Evolutionary conservation across 2,113 vertebrate species (phyloP).

Genomic region (Noturus placidus): DNA sequence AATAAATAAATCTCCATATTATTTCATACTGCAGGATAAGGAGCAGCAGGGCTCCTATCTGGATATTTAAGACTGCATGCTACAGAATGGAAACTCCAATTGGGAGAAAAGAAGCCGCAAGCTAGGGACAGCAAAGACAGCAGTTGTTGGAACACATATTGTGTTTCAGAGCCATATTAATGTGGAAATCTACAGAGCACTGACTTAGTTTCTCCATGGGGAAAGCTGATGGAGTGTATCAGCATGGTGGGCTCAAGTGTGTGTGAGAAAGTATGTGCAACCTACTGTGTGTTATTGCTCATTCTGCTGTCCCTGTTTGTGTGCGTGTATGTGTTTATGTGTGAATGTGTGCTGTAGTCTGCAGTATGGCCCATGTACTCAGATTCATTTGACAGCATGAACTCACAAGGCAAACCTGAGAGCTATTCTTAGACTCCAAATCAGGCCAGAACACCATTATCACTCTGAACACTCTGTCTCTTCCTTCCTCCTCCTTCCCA

Average conservation of each 20-base stretch:
- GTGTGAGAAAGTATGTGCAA: slow-evolving; percentile 14
- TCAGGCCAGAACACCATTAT: slow-evolving; percentile 56
- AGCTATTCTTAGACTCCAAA: slow-evolving; percentile 64
- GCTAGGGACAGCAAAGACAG: not conserved
- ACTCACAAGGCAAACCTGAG: slow-evolving; percentile 41
- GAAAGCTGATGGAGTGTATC: not conserved
- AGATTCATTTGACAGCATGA: slow-evolving; percentile 40
- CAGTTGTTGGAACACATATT: not conserved
- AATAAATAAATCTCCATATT: not conserved
- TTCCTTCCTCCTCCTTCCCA: slow-evolving; percentile 14
- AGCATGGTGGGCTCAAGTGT: not conserved
- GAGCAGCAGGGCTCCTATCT: not conserved
- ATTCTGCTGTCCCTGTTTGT: slow-evolving; percentile 26
- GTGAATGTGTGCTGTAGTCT: slow-evolving; percentile 13
- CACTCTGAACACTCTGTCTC: not conserved
- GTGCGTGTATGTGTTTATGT: not conserved
- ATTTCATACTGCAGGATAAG: not conserved
- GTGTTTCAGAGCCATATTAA: slow-evolving; percentile 10
- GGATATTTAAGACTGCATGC: not conserved
- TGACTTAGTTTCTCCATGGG: not conserved
- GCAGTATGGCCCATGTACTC: slow-evolving; percentile 22
- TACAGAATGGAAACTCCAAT: not conserved
- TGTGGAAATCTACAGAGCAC: not conserved
- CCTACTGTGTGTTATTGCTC: slow-evolving; percentile 2
- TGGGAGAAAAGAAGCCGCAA: not conserved